These are phyloP conservation scores for Diarsia brunnea DNA, from an alignment of 2,888 invertebrate genomes.

Conservation along the genomic window DNA sequence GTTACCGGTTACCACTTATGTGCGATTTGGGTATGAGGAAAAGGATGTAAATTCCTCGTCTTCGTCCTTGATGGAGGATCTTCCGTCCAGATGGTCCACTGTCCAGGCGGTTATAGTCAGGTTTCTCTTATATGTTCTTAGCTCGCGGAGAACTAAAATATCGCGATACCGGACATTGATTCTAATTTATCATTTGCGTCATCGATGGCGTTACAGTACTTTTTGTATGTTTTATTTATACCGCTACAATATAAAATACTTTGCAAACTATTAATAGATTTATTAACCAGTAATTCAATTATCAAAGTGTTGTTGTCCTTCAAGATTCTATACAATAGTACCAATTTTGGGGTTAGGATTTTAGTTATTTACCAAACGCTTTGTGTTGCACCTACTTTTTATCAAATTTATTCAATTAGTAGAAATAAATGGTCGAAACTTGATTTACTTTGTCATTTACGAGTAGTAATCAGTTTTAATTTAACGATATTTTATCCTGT, in stretches of 20 bases:
- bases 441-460: slow-evolving; percentile 7
- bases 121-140: background rate
- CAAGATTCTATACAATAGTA: too few relatives aligned
- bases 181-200: background rate
- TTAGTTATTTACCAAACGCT: too few relatives aligned
- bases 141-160: background rate
- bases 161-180: background rate
- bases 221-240: background rate
- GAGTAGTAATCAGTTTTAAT: slow-evolving; percentile 30
- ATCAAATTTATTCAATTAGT: slow-evolving; percentile 12
- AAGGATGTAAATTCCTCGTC: background rate
- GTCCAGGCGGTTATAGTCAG: background rate
- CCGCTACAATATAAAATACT: too few relatives aligned
- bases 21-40: background rate
- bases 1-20: background rate
- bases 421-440: background rate
- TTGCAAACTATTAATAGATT: too few relatives aligned
- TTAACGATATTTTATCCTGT: slow-evolving; percentile 32
- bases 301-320: too few relatives aligned
- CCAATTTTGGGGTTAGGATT: too few relatives aligned
- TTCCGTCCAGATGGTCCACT: background rate
- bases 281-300: too few relatives aligned
- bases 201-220: background rate
- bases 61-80: background rate
- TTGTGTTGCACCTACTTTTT: background rate